phyloP scores from a whole-genome alignment of 2,888 invertebrate species.

The Plebejus melissa region DNA sequence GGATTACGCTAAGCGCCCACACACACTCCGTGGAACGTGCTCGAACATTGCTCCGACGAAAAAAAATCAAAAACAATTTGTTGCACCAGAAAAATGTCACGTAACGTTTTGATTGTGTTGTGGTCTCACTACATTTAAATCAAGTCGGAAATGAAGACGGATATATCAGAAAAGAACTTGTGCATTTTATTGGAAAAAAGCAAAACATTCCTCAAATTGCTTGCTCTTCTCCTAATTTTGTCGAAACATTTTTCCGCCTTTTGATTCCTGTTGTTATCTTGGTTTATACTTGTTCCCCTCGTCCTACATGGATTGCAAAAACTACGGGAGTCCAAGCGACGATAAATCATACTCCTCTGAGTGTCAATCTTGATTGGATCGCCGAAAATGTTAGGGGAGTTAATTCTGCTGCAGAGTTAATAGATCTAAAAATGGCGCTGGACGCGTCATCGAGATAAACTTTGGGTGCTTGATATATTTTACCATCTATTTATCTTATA shows the following conservation, averaged over 20 bases:
- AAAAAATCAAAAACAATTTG: constrained; percentile 46
- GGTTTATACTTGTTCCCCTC: constrained; percentile 21
- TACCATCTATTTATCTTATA: background rate
- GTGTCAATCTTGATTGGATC: constrained; percentile 12
- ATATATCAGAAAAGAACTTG: constrained; percentile 38
- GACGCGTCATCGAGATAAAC: background rate
- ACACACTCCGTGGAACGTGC: constrained; percentile 57
- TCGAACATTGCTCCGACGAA: constrained; percentile 37
- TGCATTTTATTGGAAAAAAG: background rate
- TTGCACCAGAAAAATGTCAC: constrained; percentile 49
- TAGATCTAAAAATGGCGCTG: background rate
- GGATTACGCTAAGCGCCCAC: constrained; percentile 55
- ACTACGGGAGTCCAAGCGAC: constrained; percentile 18
- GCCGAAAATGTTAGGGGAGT: constrained; percentile 14
- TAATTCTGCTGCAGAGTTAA: background rate
- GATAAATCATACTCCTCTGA: constrained; percentile 18
- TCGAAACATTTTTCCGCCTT: background rate
- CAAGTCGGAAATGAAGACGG: constrained; percentile 40
- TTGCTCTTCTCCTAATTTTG: background rate
- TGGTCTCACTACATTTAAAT: constrained; percentile 35
- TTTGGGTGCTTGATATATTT: too few relatives aligned
- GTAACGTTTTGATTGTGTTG: constrained; percentile 44
- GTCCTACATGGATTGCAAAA: constrained; percentile 3
- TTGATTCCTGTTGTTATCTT: constrained; percentile 12
- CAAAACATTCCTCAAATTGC: constrained; percentile 6